Conservation (phyloP, 30 jellyfish, hydroid and myxozoan genomes). For the Mastigias papua region DNA sequence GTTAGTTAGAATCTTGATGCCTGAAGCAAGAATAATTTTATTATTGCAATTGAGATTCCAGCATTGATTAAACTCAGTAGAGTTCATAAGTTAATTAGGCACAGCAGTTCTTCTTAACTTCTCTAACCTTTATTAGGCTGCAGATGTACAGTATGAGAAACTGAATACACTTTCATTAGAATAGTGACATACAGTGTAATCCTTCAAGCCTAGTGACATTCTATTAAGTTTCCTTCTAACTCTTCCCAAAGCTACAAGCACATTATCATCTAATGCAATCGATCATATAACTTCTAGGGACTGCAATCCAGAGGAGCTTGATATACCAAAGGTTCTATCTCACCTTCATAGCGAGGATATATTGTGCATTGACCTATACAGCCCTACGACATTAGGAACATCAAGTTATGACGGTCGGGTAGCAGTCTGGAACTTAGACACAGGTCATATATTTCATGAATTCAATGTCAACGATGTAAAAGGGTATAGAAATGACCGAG, state of each 20-base stretch:
- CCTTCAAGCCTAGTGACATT: too few relatives aligned
- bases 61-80: too few relatives aligned
- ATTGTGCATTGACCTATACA: conserved; percentile 69
- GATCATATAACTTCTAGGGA: conserved; percentile 37
- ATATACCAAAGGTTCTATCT: conserved; percentile 65
- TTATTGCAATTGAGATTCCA: too few relatives aligned
- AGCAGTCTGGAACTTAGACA: conserved; percentile 86
- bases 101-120: too few relatives aligned
- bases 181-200: too few relatives aligned
- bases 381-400: conserved; percentile 69
- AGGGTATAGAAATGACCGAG: conserved; percentile 69
- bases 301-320: conserved; percentile 78
- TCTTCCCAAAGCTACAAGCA: not conserved
- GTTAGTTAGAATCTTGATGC: too few relatives aligned
- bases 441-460: conserved; percentile 81
- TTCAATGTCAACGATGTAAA: conserved; percentile 72
- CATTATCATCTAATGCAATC: not conserved
- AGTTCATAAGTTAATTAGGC: too few relatives aligned
- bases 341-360: conserved; percentile 91
- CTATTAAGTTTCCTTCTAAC: too few relatives aligned
- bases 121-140: too few relatives aligned
- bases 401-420: conserved; percentile 94
- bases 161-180: too few relatives aligned
- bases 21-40: too few relatives aligned
- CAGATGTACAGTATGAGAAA: too few relatives aligned